Percentiles rank a stretch among this genome's conserved stretches.
These are phyloP conservation scores for Megalopta genalis DNA, from an alignment of 1,140 invertebrate species.

Conservation along the genomic window DNA sequence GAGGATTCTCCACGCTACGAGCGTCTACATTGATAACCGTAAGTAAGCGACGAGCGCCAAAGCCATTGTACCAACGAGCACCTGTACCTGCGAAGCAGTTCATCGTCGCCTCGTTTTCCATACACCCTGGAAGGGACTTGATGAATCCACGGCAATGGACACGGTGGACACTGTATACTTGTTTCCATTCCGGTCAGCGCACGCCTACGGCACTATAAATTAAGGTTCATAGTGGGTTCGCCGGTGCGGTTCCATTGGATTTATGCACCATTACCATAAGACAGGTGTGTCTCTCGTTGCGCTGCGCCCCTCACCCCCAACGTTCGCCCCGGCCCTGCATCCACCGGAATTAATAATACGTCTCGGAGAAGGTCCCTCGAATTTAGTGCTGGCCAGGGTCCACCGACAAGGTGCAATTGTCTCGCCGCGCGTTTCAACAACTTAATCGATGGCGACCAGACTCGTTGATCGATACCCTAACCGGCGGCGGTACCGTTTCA, in stretches of 20 bases:
- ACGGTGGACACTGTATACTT: no score
- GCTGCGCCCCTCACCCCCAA: background rate
- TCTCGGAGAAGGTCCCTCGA: conserved; percentile 1
- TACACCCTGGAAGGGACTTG: background rate
- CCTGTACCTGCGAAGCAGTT: conserved; percentile 12
- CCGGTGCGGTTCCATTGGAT: conserved; percentile 27
- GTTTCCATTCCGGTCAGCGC: conserved; percentile 8
- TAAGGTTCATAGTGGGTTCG: conserved; percentile 12
- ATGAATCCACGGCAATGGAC: no score
- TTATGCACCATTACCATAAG: conserved; percentile 45
- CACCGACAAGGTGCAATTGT: conserved; percentile 47
- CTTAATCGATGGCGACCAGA: conserved; percentile 51
- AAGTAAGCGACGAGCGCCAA: background rate
- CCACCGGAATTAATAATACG: conserved; percentile 53
- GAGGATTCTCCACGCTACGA: no score
- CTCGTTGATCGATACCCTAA: conserved; percentile 47
- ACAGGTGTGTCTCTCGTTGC: conserved; percentile 48
- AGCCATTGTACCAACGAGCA: background rate
- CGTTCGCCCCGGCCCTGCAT: background rate
- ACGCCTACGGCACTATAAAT: conserved; percentile 50
- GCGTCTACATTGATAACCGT: background rate
- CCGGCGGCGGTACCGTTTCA: conserved; percentile 30
- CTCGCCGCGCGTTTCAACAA: conserved; percentile 39
- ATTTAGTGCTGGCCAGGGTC: conserved; percentile 27
- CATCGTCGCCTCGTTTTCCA: background rate